These are phyloP conservation scores for Leucopsar rothschildi DNA, from an alignment of 2,113 vertebrate genomes.

Conservation along the genomic window DNA sequence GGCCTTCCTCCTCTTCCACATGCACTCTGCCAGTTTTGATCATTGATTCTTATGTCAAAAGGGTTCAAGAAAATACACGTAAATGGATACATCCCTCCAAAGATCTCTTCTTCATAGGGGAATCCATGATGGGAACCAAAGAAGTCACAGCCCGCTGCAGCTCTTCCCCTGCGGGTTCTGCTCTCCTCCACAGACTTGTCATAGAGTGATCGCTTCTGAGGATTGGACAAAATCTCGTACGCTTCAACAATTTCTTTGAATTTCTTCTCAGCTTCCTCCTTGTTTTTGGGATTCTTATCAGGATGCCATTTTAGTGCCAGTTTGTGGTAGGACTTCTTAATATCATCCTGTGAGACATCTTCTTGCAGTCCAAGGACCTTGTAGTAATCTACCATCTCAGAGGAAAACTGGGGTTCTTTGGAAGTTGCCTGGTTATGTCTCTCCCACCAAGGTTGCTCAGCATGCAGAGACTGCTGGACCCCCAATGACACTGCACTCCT, in stretches of 20 bases:
- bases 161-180: background rate
- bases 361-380: slow-evolving; percentile 79
- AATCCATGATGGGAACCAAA: slow-evolving; percentile 8
- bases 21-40: background rate
- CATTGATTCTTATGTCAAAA: background rate
- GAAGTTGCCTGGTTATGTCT: background rate
- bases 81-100: slow-evolving; percentile 21
- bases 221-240: slow-evolving; percentile 52
- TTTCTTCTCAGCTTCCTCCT: slow-evolving; percentile 78
- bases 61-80: slow-evolving; percentile 32
- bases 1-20: background rate
- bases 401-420: background rate
- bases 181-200: slow-evolving; percentile 25
- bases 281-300: slow-evolving; percentile 87
- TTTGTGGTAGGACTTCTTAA: slow-evolving; percentile 89
- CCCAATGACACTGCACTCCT: background rate
- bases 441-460: background rate
- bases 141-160: background rate
- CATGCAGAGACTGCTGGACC: background rate
- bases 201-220: slow-evolving; percentile 30
- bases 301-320: slow-evolving; percentile 90
- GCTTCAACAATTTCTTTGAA: slow-evolving; percentile 71
- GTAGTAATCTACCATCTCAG: slow-evolving; percentile 77
- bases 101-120: background rate
- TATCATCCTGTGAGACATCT: slow-evolving; percentile 75